These are phyloP conservation scores for Mormoops blainvillei DNA, from an alignment of 2,113 vertebrate genomes.

Conservation along the genomic window DNA sequence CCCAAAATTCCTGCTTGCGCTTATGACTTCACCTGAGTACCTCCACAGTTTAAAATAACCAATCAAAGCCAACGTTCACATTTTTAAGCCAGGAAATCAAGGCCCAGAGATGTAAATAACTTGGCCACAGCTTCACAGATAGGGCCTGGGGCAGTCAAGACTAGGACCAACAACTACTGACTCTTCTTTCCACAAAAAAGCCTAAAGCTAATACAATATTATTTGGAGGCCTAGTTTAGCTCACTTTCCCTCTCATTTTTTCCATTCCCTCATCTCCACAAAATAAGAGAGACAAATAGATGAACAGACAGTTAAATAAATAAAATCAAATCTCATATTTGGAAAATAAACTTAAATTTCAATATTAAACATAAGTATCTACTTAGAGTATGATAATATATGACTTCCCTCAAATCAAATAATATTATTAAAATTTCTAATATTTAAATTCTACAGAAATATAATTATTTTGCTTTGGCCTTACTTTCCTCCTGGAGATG, in stretches of 20 bases:
- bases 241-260: not conserved
- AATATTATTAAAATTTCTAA: not conserved
- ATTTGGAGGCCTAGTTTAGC: not conserved
- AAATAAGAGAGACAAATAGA: not conserved
- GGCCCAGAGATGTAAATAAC: not conserved
- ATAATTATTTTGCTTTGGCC: not conserved
- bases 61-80: conserved; percentile 6
- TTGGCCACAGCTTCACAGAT: not conserved
- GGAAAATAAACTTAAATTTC: not conserved
- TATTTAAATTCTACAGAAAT: conserved; percentile 28
- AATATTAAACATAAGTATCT: not conserved
- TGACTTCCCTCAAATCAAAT: conserved; percentile 9
- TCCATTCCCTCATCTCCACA: not conserved
- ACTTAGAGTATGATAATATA: not conserved
- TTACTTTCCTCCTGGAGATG: conserved; percentile 11
- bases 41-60: conserved; percentile 15
- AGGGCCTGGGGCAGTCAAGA: not conserved
- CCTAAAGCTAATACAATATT: not conserved
- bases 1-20: not conserved
- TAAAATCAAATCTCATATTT: not conserved
- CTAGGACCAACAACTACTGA: not conserved
- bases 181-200: conserved; percentile 13
- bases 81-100: not conserved
- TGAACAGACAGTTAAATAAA: not conserved
- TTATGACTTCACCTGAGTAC: not conserved